Conservation (phyloP, 1,140 invertebrate species). For the Caenorhabditis tropicalis region DNA sequence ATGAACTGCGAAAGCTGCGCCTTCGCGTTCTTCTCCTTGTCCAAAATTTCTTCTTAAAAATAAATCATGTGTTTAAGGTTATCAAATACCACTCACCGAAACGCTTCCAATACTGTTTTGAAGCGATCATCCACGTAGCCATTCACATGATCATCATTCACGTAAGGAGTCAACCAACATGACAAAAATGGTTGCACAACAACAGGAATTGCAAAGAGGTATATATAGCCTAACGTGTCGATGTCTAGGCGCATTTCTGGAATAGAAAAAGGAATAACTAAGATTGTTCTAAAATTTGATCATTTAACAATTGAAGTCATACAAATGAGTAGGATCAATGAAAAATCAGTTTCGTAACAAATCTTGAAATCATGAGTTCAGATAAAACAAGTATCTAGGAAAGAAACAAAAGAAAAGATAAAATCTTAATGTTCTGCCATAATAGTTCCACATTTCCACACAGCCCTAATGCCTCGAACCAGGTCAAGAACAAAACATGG, state of each 20-base stretch:
- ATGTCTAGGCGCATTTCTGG: constrained; percentile 5
- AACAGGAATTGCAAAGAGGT: background rate
- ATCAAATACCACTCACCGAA: constrained; percentile 33
- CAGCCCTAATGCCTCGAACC: background rate
- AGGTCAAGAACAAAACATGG: background rate
- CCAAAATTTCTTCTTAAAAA: constrained; percentile 61
- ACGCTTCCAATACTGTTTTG: constrained; percentile 38
- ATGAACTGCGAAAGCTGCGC: constrained; percentile 72
- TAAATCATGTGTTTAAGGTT: background rate
- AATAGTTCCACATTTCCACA: background rate
- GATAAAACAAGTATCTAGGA: constrained; percentile 6
- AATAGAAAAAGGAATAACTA: background rate
- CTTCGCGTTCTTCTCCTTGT: constrained; percentile 62
- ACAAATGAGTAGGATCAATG: too few relatives aligned
- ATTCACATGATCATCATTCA: constrained; percentile 43
- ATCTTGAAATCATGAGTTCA: too few relatives aligned
- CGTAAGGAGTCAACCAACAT: constrained; percentile 29
- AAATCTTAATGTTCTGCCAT: background rate
- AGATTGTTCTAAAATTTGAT: too few relatives aligned
- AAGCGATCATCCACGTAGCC: constrained; percentile 47
- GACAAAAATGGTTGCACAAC: constrained; percentile 8
- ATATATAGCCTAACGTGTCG: background rate
- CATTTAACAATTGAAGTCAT: background rate
- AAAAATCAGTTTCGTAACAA: too few relatives aligned
- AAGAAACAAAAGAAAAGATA: background rate